phyloP scores from a whole-genome alignment of 2,113 vertebrate species.

The Myrmecobius fasciatus region DNA sequence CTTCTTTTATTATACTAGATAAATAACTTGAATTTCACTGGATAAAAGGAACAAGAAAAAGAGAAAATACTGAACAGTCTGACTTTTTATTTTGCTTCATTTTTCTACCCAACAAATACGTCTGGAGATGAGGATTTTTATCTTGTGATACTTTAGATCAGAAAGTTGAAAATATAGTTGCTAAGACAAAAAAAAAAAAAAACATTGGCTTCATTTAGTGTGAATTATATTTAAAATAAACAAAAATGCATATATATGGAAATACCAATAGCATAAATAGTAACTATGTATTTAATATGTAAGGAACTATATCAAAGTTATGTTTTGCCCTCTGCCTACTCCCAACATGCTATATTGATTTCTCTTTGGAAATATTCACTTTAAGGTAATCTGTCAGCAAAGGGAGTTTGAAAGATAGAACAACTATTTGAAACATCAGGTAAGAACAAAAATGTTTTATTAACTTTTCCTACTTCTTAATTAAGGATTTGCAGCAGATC shows the following conservation, averaged over 20 bases:
- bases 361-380: neutral
- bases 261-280: neutral
- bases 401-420: neutral
- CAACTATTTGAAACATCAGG: neutral
- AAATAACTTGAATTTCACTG: neutral
- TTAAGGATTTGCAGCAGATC: neutral
- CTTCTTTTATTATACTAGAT: neutral
- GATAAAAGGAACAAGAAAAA: neutral
- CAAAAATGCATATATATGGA: neutral
- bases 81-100: neutral
- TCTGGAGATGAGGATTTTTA: neutral
- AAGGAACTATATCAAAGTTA: neutral
- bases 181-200: neutral
- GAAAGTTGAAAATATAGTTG: neutral
- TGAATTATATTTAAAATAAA: neutral
- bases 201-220: neutral
- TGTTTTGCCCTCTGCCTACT: neutral
- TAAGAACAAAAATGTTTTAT: neutral
- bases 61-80: neutral
- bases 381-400: neutral
- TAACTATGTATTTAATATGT: neutral
- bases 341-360: neutral
- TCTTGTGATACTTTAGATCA: neutral
- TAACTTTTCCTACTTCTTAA: neutral
- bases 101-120: neutral